A percentile compares a stretch with the other conserved stretches of the same genome.
Conservation (phyloP, 2,888 invertebrate genomes). For the Anagyrus pseudococci region DNA sequence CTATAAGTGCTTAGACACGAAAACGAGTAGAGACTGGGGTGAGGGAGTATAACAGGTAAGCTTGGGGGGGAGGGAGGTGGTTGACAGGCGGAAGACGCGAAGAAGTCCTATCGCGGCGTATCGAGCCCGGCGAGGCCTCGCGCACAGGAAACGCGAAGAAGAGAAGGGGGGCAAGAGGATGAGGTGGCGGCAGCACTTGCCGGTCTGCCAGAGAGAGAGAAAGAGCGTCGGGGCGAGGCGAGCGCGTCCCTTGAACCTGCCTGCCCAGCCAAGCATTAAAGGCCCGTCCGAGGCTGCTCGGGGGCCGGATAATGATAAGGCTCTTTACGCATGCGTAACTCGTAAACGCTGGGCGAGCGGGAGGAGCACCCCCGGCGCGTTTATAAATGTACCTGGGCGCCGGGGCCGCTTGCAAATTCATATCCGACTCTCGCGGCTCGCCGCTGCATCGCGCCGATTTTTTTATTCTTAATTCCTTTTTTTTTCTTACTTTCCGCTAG, state of each 20-base stretch:
- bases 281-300: constrained; percentile 33
- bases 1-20: too few relatives aligned
- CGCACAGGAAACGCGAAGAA: constrained; percentile 26
- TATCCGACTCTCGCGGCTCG: background rate
- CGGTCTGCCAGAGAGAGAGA: constrained; percentile 6
- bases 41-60: too few relatives aligned
- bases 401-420: constrained; percentile 21
- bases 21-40: too few relatives aligned
- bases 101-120: constrained; percentile 12
- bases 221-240: background rate
- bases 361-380: constrained; percentile 13
- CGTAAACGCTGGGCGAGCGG: constrained; percentile 9
- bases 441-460: background rate
- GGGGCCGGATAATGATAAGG: constrained; percentile 46
- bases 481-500: too few relatives aligned
- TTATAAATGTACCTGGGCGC: too few relatives aligned
- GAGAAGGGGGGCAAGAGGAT: constrained; percentile 6
- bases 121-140: background rate
- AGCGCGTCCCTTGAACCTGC: constrained; percentile 51
- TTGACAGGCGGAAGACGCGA: constrained; percentile 1
- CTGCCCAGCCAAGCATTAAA: constrained; percentile 50
- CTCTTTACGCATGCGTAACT: constrained; percentile 45
- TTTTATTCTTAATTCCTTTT: too few relatives aligned
- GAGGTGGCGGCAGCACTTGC: constrained; percentile 3
- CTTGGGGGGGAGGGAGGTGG: too few relatives aligned